Base-by-base conservation (phyloP, 2,888 invertebrate genomes). In the Eilema caniola region DNA sequence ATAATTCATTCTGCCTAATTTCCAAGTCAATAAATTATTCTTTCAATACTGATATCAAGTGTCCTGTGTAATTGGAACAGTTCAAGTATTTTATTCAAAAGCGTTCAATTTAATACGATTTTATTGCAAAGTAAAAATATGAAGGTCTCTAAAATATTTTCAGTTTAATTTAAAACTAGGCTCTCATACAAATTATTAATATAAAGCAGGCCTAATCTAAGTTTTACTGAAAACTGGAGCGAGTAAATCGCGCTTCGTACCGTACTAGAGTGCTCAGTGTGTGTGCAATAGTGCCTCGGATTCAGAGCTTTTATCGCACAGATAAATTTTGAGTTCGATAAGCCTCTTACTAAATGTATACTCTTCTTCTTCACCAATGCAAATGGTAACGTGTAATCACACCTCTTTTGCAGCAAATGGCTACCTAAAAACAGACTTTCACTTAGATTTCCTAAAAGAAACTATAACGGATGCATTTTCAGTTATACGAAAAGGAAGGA, bases 1-100 rank as follows among this genome's bases (percentile, higher is more conserved):
- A 47, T 25, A 56, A 33, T 28, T 53, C 62, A 20, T 87, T 84
- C 83, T 73, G 78, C 84, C 83, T 84, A 84, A 85, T 84, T 81
- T 82, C 75, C 70, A 83, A 85, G 76, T 81, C 80, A 73, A 81
- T 81, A 72, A 74, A 23, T 37, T 67, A 76, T 71, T 70, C 67
- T 66, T 76, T n/a, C 61, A 61, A n/a, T 14, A 53, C 59, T n/a
- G 24, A 69, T 59, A 10, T 66, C 41, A 28, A 67, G 63, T 79
- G 33, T 59, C 37, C 57, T 66, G 37, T 62, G 41, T 69, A 47
- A 71, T 72, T 67, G 59, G 69, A 65, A 25, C 70, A 62, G 41
- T 66, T 66, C 37, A 70, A 25, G 57, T 56, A 76, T 71, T n/a
- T 74, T 64, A 37, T 63, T 73, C 56, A 63, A 62, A 56, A 23